These are phyloP conservation scores for Rhogogaster chlorosoma DNA, from an alignment of 2,888 invertebrate species.

Conservation along the genomic window DNA sequence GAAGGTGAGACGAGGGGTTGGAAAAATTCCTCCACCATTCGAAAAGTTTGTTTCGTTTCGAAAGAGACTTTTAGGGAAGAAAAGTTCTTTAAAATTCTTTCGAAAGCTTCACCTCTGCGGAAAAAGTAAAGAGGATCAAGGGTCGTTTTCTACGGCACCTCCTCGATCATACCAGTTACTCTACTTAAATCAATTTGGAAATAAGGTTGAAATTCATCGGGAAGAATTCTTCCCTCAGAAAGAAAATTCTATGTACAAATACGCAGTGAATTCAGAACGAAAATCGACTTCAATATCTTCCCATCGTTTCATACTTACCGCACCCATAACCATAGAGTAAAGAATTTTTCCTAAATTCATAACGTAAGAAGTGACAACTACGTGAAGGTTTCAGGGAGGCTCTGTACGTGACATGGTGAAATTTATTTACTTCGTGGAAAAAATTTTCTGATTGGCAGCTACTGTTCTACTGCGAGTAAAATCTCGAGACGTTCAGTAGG, in stretches of 20 bases:
- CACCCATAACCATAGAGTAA: too few relatives aligned
- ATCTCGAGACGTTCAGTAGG: background rate
- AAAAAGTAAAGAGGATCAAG: conserved; percentile 33
- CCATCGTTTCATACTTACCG: too few relatives aligned
- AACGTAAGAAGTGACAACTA: background rate
- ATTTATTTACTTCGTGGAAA: conserved; percentile 2
- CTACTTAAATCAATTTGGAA: background rate
- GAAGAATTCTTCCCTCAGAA: too few relatives aligned
- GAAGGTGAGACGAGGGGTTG: background rate
- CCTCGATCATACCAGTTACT: background rate
- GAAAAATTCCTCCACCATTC: background rate
- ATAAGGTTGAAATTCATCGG: background rate
- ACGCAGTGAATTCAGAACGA: too few relatives aligned
- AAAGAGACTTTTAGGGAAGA: conserved; percentile 30
- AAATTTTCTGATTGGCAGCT: conserved; percentile 43
- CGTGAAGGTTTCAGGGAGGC: background rate
- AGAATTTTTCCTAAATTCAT: background rate
- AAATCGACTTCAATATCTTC: background rate
- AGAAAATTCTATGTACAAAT: too few relatives aligned
- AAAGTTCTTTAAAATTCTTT: conserved; percentile 40
- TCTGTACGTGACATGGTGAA: conserved; percentile 17
- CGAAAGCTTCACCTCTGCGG: background rate
- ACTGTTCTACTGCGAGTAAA: background rate
- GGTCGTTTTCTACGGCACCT: background rate
- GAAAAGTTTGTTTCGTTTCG: conserved; percentile 45